Evolutionary conservation across 2,888 invertebrate genomes (phyloP).

Genomic region (Bibio marci): DNA sequence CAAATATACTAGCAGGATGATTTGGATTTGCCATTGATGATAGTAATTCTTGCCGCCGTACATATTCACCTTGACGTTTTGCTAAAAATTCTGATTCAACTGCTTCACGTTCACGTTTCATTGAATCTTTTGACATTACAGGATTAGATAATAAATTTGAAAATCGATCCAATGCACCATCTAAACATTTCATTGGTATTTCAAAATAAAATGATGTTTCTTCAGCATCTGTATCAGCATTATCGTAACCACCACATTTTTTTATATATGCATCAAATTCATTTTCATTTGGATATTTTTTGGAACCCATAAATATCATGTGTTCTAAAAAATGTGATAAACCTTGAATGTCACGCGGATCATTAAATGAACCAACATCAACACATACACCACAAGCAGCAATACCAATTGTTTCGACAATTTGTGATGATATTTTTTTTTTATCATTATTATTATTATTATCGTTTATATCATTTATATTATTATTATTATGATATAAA

Average conservation of each 20-base stretch:
- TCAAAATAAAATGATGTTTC: conserved; percentile 80
- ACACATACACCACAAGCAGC: conserved; percentile 63
- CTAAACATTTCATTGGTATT: conserved; percentile 60
- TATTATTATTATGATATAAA: background rate
- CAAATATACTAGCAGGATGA: conserved; percentile 58
- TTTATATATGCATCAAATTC: conserved; percentile 65
- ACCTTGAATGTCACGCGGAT: conserved; percentile 58
- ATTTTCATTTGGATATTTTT: conserved; percentile 75
- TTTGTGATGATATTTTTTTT: too few species aligned
- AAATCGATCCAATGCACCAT: conserved; percentile 65
- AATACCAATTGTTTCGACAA: conserved; percentile 19
- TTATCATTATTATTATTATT: background rate
- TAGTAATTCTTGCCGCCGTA: conserved; percentile 60
- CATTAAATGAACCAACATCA: conserved; percentile 62
- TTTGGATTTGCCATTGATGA: conserved; percentile 45
- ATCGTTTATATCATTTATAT: too few species aligned
- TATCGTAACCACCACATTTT: conserved; percentile 72
- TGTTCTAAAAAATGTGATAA: conserved; percentile 76
- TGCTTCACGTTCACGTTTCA: conserved; percentile 72
- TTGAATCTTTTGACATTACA: conserved; percentile 65
- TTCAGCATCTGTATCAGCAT: conserved; percentile 78
- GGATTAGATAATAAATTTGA: conserved; percentile 79
- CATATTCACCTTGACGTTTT: conserved; percentile 53
- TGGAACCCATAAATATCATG: conserved; percentile 89
- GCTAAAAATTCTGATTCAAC: conserved; percentile 84